Evolutionary conservation across 2,888 invertebrate genomes (phyloP).

Genomic region (Zele albiditarsus): DNA sequence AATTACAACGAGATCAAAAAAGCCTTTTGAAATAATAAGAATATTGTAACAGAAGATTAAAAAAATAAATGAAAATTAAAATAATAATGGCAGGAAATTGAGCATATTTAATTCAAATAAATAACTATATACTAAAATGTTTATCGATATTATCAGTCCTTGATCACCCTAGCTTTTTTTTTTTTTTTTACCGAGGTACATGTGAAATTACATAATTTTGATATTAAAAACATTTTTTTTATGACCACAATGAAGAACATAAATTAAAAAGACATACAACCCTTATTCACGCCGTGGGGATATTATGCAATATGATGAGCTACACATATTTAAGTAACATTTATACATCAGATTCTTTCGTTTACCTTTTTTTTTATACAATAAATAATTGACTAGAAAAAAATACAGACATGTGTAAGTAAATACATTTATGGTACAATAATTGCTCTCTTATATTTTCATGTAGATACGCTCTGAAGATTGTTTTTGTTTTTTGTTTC

Average conservation of each 20-base stretch:
- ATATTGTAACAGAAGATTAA: conserved; percentile 29
- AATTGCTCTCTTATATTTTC: conserved; percentile 43
- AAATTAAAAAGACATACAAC: neutral
- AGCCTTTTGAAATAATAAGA: conserved; percentile 33
- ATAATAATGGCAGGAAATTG: conserved; percentile 44
- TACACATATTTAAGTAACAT: conserved; percentile 49
- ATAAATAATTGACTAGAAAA: conserved; percentile 60
- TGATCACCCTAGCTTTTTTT: neutral
- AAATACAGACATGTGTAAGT: conserved; percentile 53
- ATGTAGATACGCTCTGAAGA: conserved; percentile 33
- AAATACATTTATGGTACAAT: conserved; percentile 56
- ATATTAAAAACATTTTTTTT: conserved; percentile 6
- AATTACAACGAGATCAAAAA: conserved; percentile 46
- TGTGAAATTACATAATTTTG: conserved; percentile 13
- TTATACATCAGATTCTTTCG: conserved; percentile 45
- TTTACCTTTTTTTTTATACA: conserved; percentile 51
- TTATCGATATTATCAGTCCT: conserved; percentile 34
- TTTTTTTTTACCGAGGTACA: neutral
- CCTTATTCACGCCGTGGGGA: neutral
- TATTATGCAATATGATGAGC: conserved; percentile 23
- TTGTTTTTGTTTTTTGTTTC: conserved; percentile 34
- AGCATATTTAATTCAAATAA: conserved; percentile 45
- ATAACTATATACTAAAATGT: conserved; percentile 14
- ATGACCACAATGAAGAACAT: neutral
- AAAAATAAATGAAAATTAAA: conserved; percentile 28